phyloP scores from a whole-genome alignment of 2,797 vertebrate genomes.

The Pangasius djambal region DNA sequence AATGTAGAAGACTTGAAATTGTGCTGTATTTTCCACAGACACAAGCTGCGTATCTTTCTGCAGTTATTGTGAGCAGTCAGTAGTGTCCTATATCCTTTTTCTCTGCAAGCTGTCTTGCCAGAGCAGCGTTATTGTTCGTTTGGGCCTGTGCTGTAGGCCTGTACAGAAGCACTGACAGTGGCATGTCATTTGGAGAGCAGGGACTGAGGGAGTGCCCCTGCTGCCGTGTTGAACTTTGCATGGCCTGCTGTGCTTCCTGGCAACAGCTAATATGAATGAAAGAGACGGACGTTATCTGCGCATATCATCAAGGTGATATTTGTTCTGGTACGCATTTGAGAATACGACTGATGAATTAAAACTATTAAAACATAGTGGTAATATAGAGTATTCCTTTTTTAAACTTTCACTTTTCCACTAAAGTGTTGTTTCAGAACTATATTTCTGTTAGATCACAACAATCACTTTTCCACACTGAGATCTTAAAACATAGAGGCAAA shows the following conservation, averaged over 20 bases:
- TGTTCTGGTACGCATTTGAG: not conserved
- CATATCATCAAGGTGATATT: not conserved
- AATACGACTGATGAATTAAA: not conserved
- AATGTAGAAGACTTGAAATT: not conserved
- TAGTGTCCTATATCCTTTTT: slow-evolving; percentile 36
- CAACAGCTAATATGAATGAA: not conserved
- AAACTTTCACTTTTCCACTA: not conserved
- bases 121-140: slow-evolving; percentile 24
- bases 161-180: slow-evolving; percentile 26
- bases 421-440: not conserved
- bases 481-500: not conserved
- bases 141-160: slow-evolving; percentile 16
- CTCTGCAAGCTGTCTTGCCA: slow-evolving; percentile 32
- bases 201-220: slow-evolving; percentile 43
- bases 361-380: not conserved
- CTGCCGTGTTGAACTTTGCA: slow-evolving; percentile 48
- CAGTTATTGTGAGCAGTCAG: not conserved
- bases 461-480: not conserved
- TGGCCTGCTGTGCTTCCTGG: slow-evolving; percentile 38
- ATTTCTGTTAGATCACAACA: not conserved
- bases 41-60: not conserved
- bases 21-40: not conserved
- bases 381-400: not conserved
- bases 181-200: slow-evolving; percentile 37
- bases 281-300: not conserved